Evolutionary conservation across 1,140 invertebrate genomes (phyloP), one percentile per base, ranked within the genome.

Genomic region (Hormaphis cornu): DNA sequence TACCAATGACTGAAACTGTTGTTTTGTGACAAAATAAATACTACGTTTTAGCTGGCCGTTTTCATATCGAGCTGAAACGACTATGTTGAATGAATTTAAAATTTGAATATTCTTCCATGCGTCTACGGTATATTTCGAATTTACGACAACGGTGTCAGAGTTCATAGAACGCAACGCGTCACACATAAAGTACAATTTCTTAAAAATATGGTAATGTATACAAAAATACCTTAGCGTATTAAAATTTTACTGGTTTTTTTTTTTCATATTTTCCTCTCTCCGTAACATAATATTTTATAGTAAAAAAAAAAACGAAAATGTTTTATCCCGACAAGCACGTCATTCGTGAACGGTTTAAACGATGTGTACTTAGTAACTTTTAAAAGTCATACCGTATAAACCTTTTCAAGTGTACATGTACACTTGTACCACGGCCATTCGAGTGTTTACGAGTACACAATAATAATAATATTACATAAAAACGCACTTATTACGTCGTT

Each of bases 161-260:
- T 35, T 3, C 6, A 4, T 33, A 33, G n/a, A 6, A 26, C 7
- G 3, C 18, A 26, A 20, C 5, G 20, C 16, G 0, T 4, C 6
- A 10, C 10, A 30, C n/a, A 54, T 20, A 20, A 4, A 12, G 20
- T 33, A 40, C 20, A 4, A 18, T 58, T 40, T 35, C 40, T 37
- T 40, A 12, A 24, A 58, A 37, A 40, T 24, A 58, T 58, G 12
- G 22, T 58, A 40, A 58, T 58, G 30, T 58, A 40, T 58, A 37
- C 33, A 24, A 22, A 58, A 24, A 40, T 58, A 58, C 22, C 16
- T 22, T 22, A 20, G 18, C 18, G 5, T 20, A 37, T 56, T 35
- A 35, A 56, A 58, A 22, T 58, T 40, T 16, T 7, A 58, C 33
- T 58, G 24, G 54, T 58, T 40, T 58, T 40, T 18, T 56, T 35